These are phyloP conservation scores for Planococcus citri DNA, from an alignment of 1,140 invertebrate species.

Conservation along the genomic window DNA sequence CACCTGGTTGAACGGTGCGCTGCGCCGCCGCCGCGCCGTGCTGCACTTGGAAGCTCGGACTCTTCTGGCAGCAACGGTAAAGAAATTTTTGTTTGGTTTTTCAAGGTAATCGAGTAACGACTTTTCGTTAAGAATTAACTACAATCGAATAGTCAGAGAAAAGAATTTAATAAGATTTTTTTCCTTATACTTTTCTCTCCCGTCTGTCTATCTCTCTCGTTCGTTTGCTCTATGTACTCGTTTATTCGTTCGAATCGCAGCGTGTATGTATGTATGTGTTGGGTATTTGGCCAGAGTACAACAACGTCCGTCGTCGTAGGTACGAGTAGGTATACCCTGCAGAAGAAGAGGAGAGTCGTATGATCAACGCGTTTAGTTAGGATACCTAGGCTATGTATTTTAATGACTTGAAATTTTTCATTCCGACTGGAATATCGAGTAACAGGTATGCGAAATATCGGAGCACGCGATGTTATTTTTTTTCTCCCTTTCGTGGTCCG, in stretches of 20 bases:
- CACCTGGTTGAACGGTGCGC: background rate
- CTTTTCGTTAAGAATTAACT: constrained; percentile 7
- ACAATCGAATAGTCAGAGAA: constrained; percentile 2
- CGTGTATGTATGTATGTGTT: background rate
- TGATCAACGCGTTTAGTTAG: background rate
- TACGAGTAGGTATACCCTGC: no score
- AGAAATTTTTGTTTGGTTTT: constrained; percentile 8
- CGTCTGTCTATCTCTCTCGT: no score
- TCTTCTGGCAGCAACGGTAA: background rate
- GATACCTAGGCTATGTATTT: no score
- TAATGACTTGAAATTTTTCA: background rate
- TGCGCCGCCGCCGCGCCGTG: no score
- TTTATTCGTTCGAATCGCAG: background rate
- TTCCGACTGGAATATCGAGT: constrained; percentile 6
- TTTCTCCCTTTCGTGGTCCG: no score
- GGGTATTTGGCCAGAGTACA: background rate
- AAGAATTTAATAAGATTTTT: constrained; percentile 5
- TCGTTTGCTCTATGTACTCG: background rate
- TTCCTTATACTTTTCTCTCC: no score
- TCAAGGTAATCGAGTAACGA: constrained; percentile 6
- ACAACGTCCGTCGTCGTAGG: no score
- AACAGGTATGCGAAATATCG: constrained; percentile 5
- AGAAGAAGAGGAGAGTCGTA: background rate
- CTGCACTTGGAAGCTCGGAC: background rate
- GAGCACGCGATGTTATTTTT: background rate